Percentiles rank a stretch among this genome's conserved stretches.
Conservation (phyloP, 1,140 invertebrate species). For the Drosophila pallidifrons region DNA sequence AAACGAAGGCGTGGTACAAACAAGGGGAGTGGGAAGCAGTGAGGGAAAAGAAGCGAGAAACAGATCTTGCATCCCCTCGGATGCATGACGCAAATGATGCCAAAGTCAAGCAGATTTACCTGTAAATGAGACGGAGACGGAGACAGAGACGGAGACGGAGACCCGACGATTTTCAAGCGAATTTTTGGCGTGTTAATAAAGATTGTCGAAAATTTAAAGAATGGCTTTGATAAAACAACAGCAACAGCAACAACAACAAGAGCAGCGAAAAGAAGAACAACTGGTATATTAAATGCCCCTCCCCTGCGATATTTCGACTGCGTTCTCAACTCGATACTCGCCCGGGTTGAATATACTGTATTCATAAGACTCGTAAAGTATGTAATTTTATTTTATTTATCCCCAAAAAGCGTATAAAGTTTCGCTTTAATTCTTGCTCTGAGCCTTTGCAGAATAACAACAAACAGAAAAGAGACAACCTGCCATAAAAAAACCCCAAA, state of each 20-base stretch:
- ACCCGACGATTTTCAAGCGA: conserved; percentile 57
- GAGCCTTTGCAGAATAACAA: conserved; percentile 16
- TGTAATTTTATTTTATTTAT: conserved; percentile 65
- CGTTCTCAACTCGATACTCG: conserved; percentile 1
- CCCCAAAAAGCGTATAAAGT: conserved; percentile 32
- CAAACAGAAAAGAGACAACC: not conserved
- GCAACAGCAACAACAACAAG: conserved; percentile 35
- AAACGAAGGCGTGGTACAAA: conserved; percentile 47
- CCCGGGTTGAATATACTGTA: conserved; percentile 12
- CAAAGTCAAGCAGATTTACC: conserved; percentile 63
- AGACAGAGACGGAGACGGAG: not conserved
- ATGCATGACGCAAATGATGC: conserved; percentile 77
- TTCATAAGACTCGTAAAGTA: conserved; percentile 52
- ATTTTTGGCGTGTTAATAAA: conserved; percentile 67
- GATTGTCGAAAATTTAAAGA: conserved; percentile 76
- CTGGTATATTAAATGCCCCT: conserved; percentile 57
- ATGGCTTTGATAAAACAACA: conserved; percentile 65
- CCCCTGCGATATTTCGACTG: conserved; percentile 2
- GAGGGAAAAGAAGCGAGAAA: conserved; percentile 25
- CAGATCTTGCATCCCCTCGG: conserved; percentile 17
- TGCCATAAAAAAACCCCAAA: not conserved
- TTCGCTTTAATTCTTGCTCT: conserved; percentile 6
- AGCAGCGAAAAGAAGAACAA: conserved; percentile 48
- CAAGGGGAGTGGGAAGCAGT: not conserved
- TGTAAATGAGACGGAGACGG: conserved; percentile 60